A percentile compares a stretch with the other conserved stretches of the same genome.
Conservation (phyloP, 2,797 vertebrate species). For the Chiloscyllium punctatum region DNA sequence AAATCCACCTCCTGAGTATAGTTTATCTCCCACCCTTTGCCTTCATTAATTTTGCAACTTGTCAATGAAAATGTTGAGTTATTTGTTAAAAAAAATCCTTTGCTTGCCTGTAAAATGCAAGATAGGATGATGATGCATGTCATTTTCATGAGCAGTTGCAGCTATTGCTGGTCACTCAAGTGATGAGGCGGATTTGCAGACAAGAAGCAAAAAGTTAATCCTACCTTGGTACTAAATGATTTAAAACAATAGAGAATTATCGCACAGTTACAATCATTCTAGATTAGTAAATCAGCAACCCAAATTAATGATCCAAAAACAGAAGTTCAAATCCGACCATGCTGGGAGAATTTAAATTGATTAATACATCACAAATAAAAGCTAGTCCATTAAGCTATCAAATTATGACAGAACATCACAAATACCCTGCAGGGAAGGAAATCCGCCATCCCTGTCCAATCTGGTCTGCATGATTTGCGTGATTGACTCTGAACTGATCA, state of each 20-base stretch:
- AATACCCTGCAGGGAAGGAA: too few relatives aligned
- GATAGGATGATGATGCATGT: background rate
- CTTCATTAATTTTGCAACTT: background rate
- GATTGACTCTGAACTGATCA: too few relatives aligned
- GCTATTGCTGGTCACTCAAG: background rate
- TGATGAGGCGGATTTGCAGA: background rate
- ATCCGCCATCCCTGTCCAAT: too few relatives aligned
- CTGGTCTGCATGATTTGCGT: too few relatives aligned
- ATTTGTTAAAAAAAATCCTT: background rate
- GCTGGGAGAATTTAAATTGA: too few relatives aligned
- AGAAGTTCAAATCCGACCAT: too few relatives aligned
- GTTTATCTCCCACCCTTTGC: background rate
- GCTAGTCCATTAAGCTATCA: too few relatives aligned
- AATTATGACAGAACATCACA: too few relatives aligned
- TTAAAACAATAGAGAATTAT: background rate
- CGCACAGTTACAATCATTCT: background rate
- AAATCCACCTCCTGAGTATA: background rate
- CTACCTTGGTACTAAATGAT: background rate
- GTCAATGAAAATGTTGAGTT: background rate
- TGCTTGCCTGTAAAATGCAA: background rate
- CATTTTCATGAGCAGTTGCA: background rate
- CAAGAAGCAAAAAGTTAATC: background rate
- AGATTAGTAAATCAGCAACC: too few relatives aligned
- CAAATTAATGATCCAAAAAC: too few relatives aligned
- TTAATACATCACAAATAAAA: too few relatives aligned